Evolutionary conservation across 2,113 vertebrate species (phyloP).

Genomic region (Rhodinocichla rosea): DNA sequence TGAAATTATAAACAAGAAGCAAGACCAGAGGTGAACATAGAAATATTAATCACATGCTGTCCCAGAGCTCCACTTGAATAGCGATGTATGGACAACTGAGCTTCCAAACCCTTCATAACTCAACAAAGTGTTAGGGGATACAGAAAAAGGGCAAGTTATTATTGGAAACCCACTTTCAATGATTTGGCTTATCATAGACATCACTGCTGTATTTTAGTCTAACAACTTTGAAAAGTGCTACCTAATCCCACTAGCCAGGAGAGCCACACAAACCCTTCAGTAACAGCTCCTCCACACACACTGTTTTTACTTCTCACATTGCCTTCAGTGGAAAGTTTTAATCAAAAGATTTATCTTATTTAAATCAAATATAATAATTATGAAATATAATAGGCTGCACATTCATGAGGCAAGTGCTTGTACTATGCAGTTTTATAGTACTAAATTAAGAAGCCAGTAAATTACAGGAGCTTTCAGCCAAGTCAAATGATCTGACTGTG

Average conservation of each 20-base stretch:
- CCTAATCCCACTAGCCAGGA: neutral
- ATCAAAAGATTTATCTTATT: neutral
- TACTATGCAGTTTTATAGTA: neutral
- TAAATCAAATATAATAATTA: neutral
- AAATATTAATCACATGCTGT: neutral
- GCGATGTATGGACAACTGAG: neutral
- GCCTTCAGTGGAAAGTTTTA: neutral
- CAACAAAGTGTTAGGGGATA: neutral
- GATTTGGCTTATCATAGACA: neutral
- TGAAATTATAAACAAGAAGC: neutral
- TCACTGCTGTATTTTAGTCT: neutral
- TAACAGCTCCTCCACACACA: neutral
- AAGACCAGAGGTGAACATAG: neutral
- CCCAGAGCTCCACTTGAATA: neutral
- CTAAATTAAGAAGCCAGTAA: conserved; percentile 14
- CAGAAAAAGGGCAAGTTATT: neutral
- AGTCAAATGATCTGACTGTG: conserved; percentile 27
- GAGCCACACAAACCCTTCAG: neutral
- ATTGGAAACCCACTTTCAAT: neutral
- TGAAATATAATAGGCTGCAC: neutral
- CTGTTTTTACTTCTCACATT: neutral
- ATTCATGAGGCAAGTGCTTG: neutral
- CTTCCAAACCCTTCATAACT: neutral
- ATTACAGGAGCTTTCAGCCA: conserved; percentile 1
- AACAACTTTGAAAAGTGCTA: neutral